These are phyloP conservation scores for Hiodon alosoides DNA, from an alignment of 2,113 vertebrate genomes.

Conservation along the genomic window DNA sequence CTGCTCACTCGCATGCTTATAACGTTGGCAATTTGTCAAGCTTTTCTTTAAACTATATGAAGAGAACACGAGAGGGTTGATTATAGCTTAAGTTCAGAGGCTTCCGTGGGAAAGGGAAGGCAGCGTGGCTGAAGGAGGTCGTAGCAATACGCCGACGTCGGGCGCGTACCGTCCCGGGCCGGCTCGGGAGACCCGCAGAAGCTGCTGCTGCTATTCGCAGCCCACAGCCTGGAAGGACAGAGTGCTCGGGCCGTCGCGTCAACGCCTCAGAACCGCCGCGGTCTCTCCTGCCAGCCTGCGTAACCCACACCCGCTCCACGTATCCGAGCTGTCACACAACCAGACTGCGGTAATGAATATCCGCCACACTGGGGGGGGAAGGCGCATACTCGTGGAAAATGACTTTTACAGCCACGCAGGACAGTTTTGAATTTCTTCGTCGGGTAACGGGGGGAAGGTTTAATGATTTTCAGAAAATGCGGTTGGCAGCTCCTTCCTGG, in stretches of 20 bases:
- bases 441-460: background rate
- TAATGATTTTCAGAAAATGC: slow-evolving; percentile 1
- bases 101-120: too few relatives aligned
- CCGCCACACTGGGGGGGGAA: background rate
- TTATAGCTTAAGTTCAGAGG: too few relatives aligned
- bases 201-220: slow-evolving; percentile 6
- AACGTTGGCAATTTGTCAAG: too few relatives aligned
- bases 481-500: background rate
- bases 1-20: too few relatives aligned
- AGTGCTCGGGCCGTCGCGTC: background rate
- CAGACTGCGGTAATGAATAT: slow-evolving; percentile 1
- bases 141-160: too few relatives aligned
- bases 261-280: background rate
- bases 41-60: too few relatives aligned
- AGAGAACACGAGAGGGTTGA: too few relatives aligned
- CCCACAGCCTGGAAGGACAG: slow-evolving; percentile 16
- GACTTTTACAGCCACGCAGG: slow-evolving; percentile 4
- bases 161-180: too few relatives aligned
- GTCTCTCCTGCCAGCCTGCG: background rate
- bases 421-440: background rate
- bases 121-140: too few relatives aligned
- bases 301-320: background rate
- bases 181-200: background rate
- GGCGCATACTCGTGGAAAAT: slow-evolving; percentile 1
- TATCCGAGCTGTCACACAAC: background rate